Percentiles rank a stretch among this genome's conserved stretches.
Evolutionary conservation across 2,888 invertebrate genomes (phyloP).

Genomic region (Monoplex corrugatus): DNA sequence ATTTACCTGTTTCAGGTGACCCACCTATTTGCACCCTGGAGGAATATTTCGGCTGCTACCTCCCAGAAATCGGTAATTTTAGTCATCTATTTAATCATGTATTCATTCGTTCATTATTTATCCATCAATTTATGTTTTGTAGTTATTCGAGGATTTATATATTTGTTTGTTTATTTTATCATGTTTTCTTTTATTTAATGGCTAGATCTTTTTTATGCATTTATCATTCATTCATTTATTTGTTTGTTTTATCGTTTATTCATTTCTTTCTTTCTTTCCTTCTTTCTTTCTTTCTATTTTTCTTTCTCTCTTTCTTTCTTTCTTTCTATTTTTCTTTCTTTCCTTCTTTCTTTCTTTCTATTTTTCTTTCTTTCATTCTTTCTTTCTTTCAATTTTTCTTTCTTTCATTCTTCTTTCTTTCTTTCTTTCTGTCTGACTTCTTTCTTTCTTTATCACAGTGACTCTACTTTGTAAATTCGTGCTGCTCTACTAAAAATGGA

Average conservation of each 20-base stretch:
- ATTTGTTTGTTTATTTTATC: no score
- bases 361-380: background rate
- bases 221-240: no score
- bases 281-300: background rate
- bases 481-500: no score
- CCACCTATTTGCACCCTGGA: constrained; percentile 61
- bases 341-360: background rate
- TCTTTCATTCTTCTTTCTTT: background rate
- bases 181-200: no score
- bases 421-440: background rate
- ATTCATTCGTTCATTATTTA: background rate
- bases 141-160: no score
- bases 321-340: background rate
- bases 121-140: no score
- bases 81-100: background rate
- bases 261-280: background rate
- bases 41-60: constrained; percentile 57
- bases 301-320: background rate
- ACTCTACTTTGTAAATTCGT: no score
- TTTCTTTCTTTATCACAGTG: no score
- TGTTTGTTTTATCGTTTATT: background rate
- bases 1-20: constrained; percentile 30
- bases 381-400: background rate
- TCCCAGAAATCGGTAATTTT: constrained; percentile 55
- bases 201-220: no score